Conservation (phyloP, 1,140 invertebrate genomes). For the Solen grandis region DNA sequence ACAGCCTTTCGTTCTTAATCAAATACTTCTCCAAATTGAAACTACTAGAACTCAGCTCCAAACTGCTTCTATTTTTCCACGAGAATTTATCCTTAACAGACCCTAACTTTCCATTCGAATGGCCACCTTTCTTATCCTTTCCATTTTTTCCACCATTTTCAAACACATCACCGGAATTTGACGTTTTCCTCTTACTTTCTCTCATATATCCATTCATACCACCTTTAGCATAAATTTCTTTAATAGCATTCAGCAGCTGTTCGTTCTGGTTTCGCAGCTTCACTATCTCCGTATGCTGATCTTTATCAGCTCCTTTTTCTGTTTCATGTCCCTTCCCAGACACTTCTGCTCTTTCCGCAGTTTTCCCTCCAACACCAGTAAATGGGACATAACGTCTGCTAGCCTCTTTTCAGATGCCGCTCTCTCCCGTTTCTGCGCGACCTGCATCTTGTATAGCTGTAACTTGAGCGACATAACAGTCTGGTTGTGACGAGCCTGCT, state of each 20-base stretch:
- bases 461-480: conserved; percentile 40
- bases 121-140: conserved; percentile 19
- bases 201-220: conserved; percentile 57
- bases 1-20: conserved; percentile 12
- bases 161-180: not conserved
- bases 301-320: conserved; percentile 25
- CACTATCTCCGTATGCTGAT: conserved; percentile 14
- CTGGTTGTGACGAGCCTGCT: conserved; percentile 32
- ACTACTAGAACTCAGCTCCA: conserved; percentile 39
- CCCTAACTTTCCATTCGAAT: conserved; percentile 25
- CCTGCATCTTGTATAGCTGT: conserved; percentile 34
- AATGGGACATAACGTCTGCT: conserved; percentile 33
- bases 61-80: conserved; percentile 45
- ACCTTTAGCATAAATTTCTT: conserved; percentile 53
- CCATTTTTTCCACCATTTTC: conserved; percentile 37
- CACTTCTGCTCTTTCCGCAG: conserved; percentile 31
- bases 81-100: conserved; percentile 45
- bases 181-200: conserved; percentile 19
- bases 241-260: conserved; percentile 47
- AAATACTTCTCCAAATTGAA: conserved; percentile 45
- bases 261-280: conserved; percentile 50
- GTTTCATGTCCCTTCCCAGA: conserved; percentile 1
- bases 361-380: conserved; percentile 37
- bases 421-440: conserved; percentile 9
- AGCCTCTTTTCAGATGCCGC: conserved; percentile 25